Evolutionary conservation across 1,140 invertebrate genomes (phyloP).

Genomic region (Leguminivora glycinivorella): DNA sequence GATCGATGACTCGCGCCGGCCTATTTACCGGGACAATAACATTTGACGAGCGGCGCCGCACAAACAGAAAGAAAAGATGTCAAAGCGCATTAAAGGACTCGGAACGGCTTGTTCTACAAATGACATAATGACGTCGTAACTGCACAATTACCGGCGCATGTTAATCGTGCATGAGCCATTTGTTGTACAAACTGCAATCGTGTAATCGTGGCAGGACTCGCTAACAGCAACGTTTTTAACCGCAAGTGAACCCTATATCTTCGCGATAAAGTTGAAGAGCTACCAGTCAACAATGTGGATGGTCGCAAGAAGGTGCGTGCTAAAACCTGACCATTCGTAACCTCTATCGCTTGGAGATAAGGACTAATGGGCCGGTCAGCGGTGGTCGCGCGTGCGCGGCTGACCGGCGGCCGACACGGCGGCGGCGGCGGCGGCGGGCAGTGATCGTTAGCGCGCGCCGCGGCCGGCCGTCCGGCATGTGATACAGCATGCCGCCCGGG

Average conservation of each 20-base stretch:
- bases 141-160: slow-evolving; percentile 1
- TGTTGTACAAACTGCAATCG: slow-evolving; percentile 7
- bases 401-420: slow-evolving; percentile 34
- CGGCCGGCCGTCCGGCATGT: slow-evolving; percentile 31
- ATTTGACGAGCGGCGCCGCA: not conserved
- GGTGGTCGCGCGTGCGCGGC: slow-evolving; percentile 33
- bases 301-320: not conserved
- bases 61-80: not conserved
- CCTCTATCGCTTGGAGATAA: slow-evolving; percentile 8
- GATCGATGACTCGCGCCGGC: not conserved
- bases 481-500: slow-evolving; percentile 16
- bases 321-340: not conserved
- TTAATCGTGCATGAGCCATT: slow-evolving; percentile 3
- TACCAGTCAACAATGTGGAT: not conserved
- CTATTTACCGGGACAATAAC: not conserved
- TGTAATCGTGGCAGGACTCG: not conserved
- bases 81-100: not conserved
- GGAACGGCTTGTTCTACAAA: not conserved
- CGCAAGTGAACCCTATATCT: too few relatives aligned
- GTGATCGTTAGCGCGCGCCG: slow-evolving; percentile 33
- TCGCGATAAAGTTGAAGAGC: too few relatives aligned
- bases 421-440: slow-evolving; percentile 32
- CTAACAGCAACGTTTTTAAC: too few relatives aligned
- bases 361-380: not conserved
- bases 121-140: not conserved